phyloP scores from a whole-genome alignment of 2,797 vertebrate species.

The Artibeus jamaicensis region DNA sequence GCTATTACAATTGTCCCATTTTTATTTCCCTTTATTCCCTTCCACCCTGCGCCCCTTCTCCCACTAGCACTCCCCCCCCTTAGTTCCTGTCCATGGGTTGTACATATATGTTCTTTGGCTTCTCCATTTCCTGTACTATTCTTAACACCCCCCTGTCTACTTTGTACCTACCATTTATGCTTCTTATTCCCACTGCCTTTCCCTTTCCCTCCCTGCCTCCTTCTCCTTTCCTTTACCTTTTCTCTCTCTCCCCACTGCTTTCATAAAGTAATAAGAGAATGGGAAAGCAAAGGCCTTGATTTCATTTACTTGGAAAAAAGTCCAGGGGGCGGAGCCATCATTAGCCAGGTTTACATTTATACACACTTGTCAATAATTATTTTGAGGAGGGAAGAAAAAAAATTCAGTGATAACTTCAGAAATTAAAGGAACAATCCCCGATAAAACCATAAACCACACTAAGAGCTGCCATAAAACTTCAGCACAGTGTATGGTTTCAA shows the following conservation, averaged over 20 bases:
- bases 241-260: background rate
- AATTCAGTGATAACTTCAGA: slow-evolving; percentile 20
- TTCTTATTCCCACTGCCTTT: too few relatives aligned
- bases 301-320: slow-evolving; percentile 21
- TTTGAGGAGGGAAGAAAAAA: background rate
- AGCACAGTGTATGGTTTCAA: background rate
- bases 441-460: slow-evolving; percentile 19
- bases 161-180: too few relatives aligned
- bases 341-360: background rate
- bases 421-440: background rate
- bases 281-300: background rate
- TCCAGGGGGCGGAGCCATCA: background rate
- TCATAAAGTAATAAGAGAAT: background rate
- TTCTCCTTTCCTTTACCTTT: background rate
- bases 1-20: too few relatives aligned
- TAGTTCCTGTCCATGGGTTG: too few relatives aligned
- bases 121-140: too few relatives aligned
- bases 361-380: background rate
- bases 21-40: too few relatives aligned
- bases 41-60: too few relatives aligned
- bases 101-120: too few relatives aligned
- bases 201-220: too few relatives aligned
- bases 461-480: background rate
- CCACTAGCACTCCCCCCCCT: too few relatives aligned
- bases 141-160: too few relatives aligned